Percentiles rank a stretch among this genome's conserved stretches.
phyloP scores from a whole-genome alignment of 35 echinoderm and acorn worm genomes.

The Heliocidaris erythrogramma region DNA sequence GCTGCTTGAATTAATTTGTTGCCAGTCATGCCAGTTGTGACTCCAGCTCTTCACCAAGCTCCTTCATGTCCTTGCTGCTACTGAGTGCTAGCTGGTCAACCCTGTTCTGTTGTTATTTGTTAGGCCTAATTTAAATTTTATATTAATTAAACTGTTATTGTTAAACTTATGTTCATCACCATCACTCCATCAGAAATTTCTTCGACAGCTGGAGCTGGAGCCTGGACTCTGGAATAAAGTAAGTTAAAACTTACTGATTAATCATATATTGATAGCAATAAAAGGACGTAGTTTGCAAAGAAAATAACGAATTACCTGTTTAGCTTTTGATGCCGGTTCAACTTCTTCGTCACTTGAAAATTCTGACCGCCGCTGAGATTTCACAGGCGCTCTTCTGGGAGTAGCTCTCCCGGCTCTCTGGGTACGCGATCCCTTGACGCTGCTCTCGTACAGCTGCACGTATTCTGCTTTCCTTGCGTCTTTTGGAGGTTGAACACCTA shows the following conservation, averaged over 20 bases:
- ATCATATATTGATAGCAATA: too few relatives aligned
- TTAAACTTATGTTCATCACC: too few relatives aligned
- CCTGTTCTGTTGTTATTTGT: too few relatives aligned
- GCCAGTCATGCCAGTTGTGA: too few relatives aligned
- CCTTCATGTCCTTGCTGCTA: too few relatives aligned
- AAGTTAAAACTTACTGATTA: background rate
- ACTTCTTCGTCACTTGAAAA: constrained; percentile 61
- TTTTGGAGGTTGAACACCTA: constrained; percentile 37
- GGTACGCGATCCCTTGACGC: background rate
- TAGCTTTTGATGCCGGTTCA: constrained; percentile 28
- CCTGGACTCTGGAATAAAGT: too few relatives aligned
- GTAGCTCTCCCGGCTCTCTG: constrained; percentile 16
- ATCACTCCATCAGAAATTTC: too few relatives aligned
- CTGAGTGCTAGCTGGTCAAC: too few relatives aligned
- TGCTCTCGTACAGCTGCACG: constrained; percentile 57
- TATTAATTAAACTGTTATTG: too few relatives aligned
- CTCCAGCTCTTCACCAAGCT: too few relatives aligned
- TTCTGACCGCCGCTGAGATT: background rate
- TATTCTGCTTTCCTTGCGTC: constrained; percentile 58
- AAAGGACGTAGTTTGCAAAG: background rate
- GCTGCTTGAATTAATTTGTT: too few relatives aligned
- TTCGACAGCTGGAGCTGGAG: background rate
- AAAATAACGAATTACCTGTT: background rate
- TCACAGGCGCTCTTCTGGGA: constrained; percentile 28
- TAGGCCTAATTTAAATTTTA: too few relatives aligned